phyloP scores from a whole-genome alignment of 2,888 invertebrate genomes.

The Thereva unica region DNA sequence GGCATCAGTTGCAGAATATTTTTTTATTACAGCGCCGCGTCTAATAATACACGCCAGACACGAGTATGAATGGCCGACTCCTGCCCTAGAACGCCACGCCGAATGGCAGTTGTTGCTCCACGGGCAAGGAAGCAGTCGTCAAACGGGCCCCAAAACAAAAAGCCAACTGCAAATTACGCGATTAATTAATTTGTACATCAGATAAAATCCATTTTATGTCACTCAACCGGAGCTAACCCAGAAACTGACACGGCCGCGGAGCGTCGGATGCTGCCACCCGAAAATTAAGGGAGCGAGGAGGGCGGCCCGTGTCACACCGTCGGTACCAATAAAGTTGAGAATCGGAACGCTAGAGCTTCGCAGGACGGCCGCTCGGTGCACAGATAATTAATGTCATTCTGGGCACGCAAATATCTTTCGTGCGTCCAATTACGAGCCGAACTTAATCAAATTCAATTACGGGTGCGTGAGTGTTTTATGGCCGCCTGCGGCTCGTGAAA shows the following conservation, averaged over 20 bases:
- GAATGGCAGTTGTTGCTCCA: neutral
- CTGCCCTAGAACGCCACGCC: neutral
- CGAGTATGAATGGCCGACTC: conserved; percentile 19
- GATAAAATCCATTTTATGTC: conserved; percentile 42
- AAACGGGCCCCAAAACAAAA: conserved; percentile 24
- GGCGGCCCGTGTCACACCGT: conserved; percentile 5
- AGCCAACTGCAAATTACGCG: conserved; percentile 38
- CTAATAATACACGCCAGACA: conserved; percentile 13
- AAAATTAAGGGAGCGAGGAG: conserved; percentile 1
- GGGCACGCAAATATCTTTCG: conserved; percentile 40
- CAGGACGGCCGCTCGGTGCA: neutral
- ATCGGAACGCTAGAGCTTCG: neutral
- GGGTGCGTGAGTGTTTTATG: conserved; percentile 26
- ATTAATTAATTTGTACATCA: conserved; percentile 43
- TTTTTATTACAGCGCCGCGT: neutral
- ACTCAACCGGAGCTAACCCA: conserved; percentile 35
- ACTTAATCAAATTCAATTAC: conserved; percentile 41
- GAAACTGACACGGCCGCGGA: neutral
- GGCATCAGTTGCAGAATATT: too few species aligned
- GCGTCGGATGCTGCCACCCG: neutral
- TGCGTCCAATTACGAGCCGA: conserved; percentile 40
- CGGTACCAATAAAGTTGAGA: too few species aligned
- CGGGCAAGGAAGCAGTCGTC: conserved; percentile 22
- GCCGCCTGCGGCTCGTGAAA: neutral
- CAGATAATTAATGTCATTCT: conserved; percentile 41